Percentiles rank a stretch among this genome's conserved stretches.
phyloP scores from a whole-genome alignment of 2,113 vertebrate genomes.

The Chaenogobius annularis region DNA sequence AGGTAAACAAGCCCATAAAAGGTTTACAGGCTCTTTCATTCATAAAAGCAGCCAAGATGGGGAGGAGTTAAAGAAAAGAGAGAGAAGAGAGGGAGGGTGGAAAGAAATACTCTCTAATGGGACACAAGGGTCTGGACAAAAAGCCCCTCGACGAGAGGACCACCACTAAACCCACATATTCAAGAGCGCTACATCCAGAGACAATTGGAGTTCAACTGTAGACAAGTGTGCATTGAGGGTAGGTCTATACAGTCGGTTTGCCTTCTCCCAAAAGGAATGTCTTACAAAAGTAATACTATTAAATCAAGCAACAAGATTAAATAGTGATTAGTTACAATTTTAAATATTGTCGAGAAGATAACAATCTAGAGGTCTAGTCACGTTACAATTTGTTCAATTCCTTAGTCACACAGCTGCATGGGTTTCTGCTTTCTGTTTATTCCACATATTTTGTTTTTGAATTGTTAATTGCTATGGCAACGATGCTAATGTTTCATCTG shows the following conservation, averaged over 20 bases:
- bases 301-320: too few species aligned
- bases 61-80: background rate
- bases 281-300: too few species aligned
- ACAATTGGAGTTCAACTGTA: background rate
- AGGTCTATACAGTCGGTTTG: background rate
- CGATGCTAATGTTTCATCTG: too few species aligned
- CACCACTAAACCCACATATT: background rate
- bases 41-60: constrained; percentile 9
- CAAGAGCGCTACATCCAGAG: background rate
- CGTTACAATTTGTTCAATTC: too few species aligned
- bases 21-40: constrained; percentile 10
- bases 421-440: too few species aligned
- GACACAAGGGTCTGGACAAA: constrained; percentile 5
- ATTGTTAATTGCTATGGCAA: too few species aligned
- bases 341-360: too few species aligned
- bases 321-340: too few species aligned
- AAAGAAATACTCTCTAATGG: constrained; percentile 24
- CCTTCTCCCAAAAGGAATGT: too few species aligned
- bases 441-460: too few species aligned
- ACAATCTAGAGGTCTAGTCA: too few species aligned
- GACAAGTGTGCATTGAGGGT: background rate
- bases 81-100: constrained; percentile 8
- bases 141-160: constrained; percentile 2
- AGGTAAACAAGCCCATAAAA: constrained; percentile 35
- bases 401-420: too few species aligned